Evolutionary conservation across 2,888 invertebrate genomes (phyloP).

Genomic region (Prenolepis imparis): DNA sequence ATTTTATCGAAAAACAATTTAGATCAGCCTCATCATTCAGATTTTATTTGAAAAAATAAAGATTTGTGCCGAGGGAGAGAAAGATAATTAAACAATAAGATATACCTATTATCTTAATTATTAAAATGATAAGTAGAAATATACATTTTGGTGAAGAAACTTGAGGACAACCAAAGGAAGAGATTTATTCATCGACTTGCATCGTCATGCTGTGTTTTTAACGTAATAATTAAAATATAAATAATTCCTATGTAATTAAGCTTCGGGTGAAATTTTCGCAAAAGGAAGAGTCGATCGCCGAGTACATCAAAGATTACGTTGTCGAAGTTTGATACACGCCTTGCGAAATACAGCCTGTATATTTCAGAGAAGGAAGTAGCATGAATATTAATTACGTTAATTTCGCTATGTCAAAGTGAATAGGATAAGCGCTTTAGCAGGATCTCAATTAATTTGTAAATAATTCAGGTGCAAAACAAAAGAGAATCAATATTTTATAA

Average conservation of each 20-base stretch:
- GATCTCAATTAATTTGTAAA: slow-evolving; percentile 28
- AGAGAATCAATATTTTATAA: slow-evolving; percentile 17
- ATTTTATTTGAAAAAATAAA: background rate
- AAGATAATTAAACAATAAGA: too few relatives aligned
- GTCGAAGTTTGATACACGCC: slow-evolving; percentile 27
- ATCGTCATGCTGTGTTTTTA: background rate
- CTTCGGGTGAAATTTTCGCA: slow-evolving; percentile 15
- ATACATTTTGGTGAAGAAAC: background rate
- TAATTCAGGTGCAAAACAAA: background rate
- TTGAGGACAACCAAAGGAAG: background rate
- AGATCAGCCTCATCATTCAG: too few relatives aligned
- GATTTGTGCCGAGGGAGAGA: background rate
- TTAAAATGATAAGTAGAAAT: background rate
- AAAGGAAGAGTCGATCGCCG: slow-evolving; percentile 5
- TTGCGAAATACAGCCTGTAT: slow-evolving; percentile 4
- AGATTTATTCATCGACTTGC: background rate
- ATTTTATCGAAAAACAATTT: background rate
- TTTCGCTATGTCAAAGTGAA: slow-evolving; percentile 13
- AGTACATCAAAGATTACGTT: slow-evolving; percentile 41
- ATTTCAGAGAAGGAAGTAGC: background rate
- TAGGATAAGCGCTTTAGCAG: background rate
- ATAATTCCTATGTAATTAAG: slow-evolving; percentile 27
- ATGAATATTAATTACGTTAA: slow-evolving; percentile 40
- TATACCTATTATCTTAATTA: background rate
- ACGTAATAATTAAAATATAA: background rate